Evolutionary conservation across 2,888 invertebrate genomes (phyloP).

Genomic region (Vesta saturnalis): DNA sequence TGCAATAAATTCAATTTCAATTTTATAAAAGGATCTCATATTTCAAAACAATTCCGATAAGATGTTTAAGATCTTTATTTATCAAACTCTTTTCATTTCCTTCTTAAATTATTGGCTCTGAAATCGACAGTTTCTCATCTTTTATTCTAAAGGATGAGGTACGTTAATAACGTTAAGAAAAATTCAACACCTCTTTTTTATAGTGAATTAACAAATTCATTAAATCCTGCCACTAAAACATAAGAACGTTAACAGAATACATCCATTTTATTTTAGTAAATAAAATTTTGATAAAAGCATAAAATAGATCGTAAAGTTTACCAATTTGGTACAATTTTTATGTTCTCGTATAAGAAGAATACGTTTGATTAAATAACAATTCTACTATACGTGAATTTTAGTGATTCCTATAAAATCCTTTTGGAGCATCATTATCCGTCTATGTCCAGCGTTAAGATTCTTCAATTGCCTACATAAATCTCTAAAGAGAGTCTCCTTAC

Average conservation of each 20-base stretch:
- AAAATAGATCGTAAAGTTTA: constrained; percentile 18
- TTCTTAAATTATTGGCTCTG: neutral
- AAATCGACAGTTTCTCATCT: neutral
- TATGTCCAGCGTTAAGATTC: constrained; percentile 28
- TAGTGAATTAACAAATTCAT: neutral
- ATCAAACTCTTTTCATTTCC: too few relatives aligned
- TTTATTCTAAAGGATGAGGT: neutral
- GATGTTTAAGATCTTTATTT: neutral
- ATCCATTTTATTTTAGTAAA: constrained; percentile 20
- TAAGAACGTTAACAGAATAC: constrained; percentile 8
- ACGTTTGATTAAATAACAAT: constrained; percentile 28
- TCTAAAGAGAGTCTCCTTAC: constrained; percentile 23
- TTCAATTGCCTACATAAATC: constrained; percentile 34
- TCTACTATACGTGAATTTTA: constrained; percentile 23
- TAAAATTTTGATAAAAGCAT: constrained; percentile 21
- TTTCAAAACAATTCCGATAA: neutral
- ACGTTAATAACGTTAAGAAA: neutral
- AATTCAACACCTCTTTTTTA: neutral
- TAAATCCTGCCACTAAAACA: constrained; percentile 7
- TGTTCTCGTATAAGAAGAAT: constrained; percentile 20
- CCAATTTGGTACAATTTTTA: constrained; percentile 20
- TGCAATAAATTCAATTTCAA: neutral
- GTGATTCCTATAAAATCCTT: constrained; percentile 17
- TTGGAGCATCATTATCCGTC: constrained; percentile 27
- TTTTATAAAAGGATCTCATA: neutral